Evolutionary conservation across 2,888 invertebrate species (phyloP).

Genomic region (Mellilla xanthometata): DNA sequence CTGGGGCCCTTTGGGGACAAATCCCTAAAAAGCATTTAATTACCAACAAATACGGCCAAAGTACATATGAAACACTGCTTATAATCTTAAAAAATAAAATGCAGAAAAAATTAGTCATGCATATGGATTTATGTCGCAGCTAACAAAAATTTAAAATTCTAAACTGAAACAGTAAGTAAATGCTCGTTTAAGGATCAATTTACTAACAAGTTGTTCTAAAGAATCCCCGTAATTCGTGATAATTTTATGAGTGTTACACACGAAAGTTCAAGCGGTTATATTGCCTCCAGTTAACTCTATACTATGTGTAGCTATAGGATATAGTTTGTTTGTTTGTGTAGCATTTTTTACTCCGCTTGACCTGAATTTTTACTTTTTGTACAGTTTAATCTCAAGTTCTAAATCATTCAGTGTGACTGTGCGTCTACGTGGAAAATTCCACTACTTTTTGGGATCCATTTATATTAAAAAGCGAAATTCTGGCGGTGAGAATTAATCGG

Average conservation of each 20-base stretch:
- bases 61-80: no score
- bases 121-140: not conserved
- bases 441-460: slow-evolving; percentile 28
- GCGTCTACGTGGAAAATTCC: slow-evolving; percentile 31
- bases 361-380: slow-evolving; percentile 45
- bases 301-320: slow-evolving; percentile 7
- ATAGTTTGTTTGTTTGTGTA: slow-evolving; percentile 22
- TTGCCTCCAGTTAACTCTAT: slow-evolving; percentile 41
- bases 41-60: no score
- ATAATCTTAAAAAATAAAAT: no score
- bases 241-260: slow-evolving; percentile 73
- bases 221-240: slow-evolving; percentile 62
- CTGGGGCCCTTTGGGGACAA: no score
- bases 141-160: slow-evolving; percentile 17
- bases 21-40: no score
- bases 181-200: slow-evolving; percentile 55
- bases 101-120: not conserved
- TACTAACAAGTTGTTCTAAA: slow-evolving; percentile 67
- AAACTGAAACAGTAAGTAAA: slow-evolving; percentile 20
- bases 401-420: slow-evolving; percentile 33
- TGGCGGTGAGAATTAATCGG: slow-evolving; percentile 26
- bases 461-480: slow-evolving; percentile 21
- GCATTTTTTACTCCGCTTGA: slow-evolving; percentile 42
- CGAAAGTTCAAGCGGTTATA: slow-evolving; percentile 61
- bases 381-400: slow-evolving; percentile 34